Evolutionary conservation across 2,113 vertebrate species (phyloP), one percentile per base, ranked within the genome.

Genomic region (Noctilio leporinus): DNA sequence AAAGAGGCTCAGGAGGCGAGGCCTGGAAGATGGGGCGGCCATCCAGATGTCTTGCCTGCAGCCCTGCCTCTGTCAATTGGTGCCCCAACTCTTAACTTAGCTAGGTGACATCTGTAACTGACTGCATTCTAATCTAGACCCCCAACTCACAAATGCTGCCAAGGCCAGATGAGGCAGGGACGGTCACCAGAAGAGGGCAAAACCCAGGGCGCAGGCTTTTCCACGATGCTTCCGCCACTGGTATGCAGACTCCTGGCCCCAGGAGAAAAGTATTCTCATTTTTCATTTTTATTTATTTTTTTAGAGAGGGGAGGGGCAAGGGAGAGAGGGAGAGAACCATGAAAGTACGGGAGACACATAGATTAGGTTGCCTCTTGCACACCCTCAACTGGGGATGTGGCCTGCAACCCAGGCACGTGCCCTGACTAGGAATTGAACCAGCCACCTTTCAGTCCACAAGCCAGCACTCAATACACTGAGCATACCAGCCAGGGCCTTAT

Each of bases 61-160:
- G 9, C 33, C 45, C 10, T 1, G 4, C n/a, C 35, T 75, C 19
- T 5, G 24, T 30, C n/a, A 53, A 30, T 7, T 0, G n/a, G 20
- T 35, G 49, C 22, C 70, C 67, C 35, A 53, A 67, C 22, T 35
- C 35, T 47, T 6, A 5, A 6, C 6, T 26, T 20, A 35, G n/a
- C 51, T 16, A 40, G 28, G 73, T 77, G 30, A 70, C 88, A 6
- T 0, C 24, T 38, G 57, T 26, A n/a, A 76, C 2, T 10, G 38
- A 33, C 9, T 38, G 20, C 6, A 7, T 30, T 77, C 35, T 9
- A 70, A 11, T 22, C 28, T 11, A 53, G 65, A 33, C 33, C 16
- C 20, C 4, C 7, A 67, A 86, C 30, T 70, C 20, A 1, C 24
- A 40, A 7, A 11, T 0, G 55, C 14, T 15, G 40, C 53, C 38